phyloP scores from a whole-genome alignment of 2,797 vertebrate genomes.

The Rhynchotus rufescens region DNA sequence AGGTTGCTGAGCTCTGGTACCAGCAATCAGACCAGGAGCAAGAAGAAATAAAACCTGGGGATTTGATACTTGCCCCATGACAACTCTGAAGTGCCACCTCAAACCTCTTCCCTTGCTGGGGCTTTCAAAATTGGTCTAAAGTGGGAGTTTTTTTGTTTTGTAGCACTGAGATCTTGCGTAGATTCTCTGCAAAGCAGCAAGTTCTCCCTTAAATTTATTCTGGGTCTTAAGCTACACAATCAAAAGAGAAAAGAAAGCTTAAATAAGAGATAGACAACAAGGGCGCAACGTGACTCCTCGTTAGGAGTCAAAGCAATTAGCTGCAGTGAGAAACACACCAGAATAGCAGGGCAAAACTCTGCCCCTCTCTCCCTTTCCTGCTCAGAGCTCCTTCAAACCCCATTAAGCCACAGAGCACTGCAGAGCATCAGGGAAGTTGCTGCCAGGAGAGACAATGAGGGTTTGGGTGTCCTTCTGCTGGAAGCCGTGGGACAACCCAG shows the following conservation, averaged over 20 bases:
- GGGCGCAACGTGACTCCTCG: background rate
- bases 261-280: background rate
- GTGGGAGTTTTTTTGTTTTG: background rate
- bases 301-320: background rate
- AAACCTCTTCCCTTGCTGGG: background rate
- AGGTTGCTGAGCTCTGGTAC: background rate
- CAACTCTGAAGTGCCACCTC: background rate
- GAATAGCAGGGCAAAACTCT: background rate
- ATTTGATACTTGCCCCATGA: background rate
- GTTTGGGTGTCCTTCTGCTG: background rate
- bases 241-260: background rate
- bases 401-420: accelerated
- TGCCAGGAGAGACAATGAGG: background rate
- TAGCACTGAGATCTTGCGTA: background rate
- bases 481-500: background rate
- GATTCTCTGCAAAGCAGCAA: background rate
- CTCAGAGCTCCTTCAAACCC: background rate
- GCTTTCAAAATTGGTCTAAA: background rate
- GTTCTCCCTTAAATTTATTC: background rate
- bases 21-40: background rate
- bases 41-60: background rate
- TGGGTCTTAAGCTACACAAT: background rate
- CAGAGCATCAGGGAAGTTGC: background rate
- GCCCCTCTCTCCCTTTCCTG: too few relatives aligned
- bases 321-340: too few relatives aligned